Evolutionary conservation across 2,113 vertebrate species (phyloP), one percentile per base, ranked within the genome.

Genomic region (rat (Rattus norvegicus)): DNA sequence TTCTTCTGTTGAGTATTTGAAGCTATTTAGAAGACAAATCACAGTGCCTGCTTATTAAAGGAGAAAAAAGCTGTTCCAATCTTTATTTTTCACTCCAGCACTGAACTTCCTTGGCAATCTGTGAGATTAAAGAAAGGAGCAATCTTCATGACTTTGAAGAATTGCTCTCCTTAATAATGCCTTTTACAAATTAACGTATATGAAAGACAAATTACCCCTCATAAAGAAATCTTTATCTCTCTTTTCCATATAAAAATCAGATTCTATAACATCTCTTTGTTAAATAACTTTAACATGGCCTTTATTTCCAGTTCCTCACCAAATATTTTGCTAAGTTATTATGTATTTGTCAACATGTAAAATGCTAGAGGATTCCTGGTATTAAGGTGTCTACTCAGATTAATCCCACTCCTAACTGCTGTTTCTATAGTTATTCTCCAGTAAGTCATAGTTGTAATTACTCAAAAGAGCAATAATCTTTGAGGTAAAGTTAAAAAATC

Each of bases 11-110:
- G 54, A 81, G 75, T 70, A 81, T 43, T 22, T 49, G 17, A 75
- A 84, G 49, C 24, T 75, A 63, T 90, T 83, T 84, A 80, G 81
- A 89, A 72, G 30, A 70, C 14, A 54, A 93, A 89, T 89, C 43
- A 91, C 26, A 86, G 59, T 24, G 54, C 20, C 5, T 28, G 54
- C 43, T 30, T 5, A 56, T 63, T 92, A 59, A 76, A 90, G 30
- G 20, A 5, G 52, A 69, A 95, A 43, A 73, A 75, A 26, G 1
- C n/a, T 24, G 43, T 14, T 86, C 22, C 28, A 49, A 20, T 86
- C 63, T 69, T 30, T 2, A 26, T 16, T 73, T 73, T 67, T 88
- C 49, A 88, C 2, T 56, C 26, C 30, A 30, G 20, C 4, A 63
- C 43, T 43, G 10, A 52, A 28, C 47, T 36, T 61, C 19, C 19